A percentile compares a stretch with the other conserved stretches of the same genome.
Evolutionary conservation across 1,140 invertebrate species (phyloP).

Genomic region (Argopecten irradians): DNA sequence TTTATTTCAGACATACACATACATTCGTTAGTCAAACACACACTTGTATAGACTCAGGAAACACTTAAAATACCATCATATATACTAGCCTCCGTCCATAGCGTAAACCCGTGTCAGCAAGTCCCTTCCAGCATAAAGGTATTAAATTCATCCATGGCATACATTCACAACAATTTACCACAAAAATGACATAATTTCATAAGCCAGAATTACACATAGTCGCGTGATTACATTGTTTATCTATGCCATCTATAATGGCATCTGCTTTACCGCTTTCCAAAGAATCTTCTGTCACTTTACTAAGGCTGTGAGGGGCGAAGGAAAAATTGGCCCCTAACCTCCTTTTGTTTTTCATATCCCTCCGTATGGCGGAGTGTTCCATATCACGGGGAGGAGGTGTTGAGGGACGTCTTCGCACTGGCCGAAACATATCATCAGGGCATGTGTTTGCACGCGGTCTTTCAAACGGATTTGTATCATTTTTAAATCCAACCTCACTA

Average conservation of each 20-base stretch:
- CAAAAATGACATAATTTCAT: neutral
- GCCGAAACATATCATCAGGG: neutral
- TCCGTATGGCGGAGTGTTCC: neutral
- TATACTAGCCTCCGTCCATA: neutral
- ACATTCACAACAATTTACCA: too few relatives aligned
- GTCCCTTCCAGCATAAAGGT: too few relatives aligned
- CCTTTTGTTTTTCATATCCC: neutral
- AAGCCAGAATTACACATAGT: neutral
- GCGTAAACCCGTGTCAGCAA: too few relatives aligned
- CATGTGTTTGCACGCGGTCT: neutral
- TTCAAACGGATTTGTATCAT: neutral
- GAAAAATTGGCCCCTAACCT: neutral
- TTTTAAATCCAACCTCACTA: neutral
- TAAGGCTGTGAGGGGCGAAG: neutral
- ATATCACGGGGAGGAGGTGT: neutral
- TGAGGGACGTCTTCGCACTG: neutral
- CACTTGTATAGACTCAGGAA: neutral
- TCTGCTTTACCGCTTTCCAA: neutral
- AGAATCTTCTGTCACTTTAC: neutral
- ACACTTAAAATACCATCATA: neutral
- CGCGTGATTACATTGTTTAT: neutral
- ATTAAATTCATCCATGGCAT: neutral
- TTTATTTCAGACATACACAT: neutral
- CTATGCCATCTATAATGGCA: neutral
- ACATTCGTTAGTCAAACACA: too few relatives aligned